Evolutionary conservation across 2,888 invertebrate species (phyloP).

Genomic region (Tenthredo scrophulariae): DNA sequence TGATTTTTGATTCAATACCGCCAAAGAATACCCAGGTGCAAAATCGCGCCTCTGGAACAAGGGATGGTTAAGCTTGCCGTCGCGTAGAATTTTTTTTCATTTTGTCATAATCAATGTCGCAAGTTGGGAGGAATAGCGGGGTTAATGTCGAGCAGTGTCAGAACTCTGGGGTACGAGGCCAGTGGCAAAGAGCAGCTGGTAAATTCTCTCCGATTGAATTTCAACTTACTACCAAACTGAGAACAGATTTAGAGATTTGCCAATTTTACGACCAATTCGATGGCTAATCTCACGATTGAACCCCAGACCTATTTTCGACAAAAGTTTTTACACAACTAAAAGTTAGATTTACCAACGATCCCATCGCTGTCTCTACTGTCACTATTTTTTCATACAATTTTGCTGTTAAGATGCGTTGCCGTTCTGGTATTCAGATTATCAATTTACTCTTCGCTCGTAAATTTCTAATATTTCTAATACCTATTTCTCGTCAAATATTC

Average conservation of each 20-base stretch:
- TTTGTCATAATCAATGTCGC: neutral
- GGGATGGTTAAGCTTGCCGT: neutral
- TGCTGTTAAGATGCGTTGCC: too few relatives aligned
- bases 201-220: constrained; percentile 1
- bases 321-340: neutral
- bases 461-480: neutral
- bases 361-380: too few relatives aligned
- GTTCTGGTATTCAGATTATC: neutral
- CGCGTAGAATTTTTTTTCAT: neutral
- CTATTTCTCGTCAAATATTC: neutral
- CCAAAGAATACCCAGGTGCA: neutral
- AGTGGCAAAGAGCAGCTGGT: constrained; percentile 14
- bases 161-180: neutral
- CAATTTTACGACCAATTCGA: neutral
- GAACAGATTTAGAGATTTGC: neutral
- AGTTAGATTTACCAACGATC: too few relatives aligned
- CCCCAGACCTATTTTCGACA: neutral
- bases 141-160: neutral
- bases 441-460: neutral
- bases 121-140: neutral
- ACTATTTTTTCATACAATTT: too few relatives aligned
- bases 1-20: neutral
- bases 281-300: neutral
- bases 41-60: neutral
- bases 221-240: neutral